Conservation (phyloP, 2,888 invertebrate genomes). For the Cephalotes varians region DNA sequence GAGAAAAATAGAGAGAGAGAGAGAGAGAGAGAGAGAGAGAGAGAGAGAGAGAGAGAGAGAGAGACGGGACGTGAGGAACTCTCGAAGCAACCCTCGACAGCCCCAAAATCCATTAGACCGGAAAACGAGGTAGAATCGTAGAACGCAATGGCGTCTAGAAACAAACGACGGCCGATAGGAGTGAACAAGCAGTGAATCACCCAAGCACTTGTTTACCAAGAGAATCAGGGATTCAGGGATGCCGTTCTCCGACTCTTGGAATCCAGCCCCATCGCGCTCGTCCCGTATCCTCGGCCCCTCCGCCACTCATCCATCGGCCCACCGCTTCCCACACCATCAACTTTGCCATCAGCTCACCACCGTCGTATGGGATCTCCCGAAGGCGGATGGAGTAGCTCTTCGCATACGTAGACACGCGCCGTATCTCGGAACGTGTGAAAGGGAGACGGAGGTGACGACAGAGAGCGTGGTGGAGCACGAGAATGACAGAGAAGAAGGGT, state of each 20-base stretch:
- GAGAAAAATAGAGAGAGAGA: neutral
- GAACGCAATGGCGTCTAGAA: constrained; percentile 83
- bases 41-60: neutral
- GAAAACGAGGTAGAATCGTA: constrained; percentile 82
- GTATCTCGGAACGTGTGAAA: constrained; percentile 33
- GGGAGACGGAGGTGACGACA: constrained; percentile 40
- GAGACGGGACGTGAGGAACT: constrained; percentile 41
- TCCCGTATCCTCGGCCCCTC: neutral
- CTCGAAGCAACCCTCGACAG: constrained; percentile 63
- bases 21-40: neutral
- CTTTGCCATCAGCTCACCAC: constrained; percentile 53
- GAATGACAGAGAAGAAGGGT: constrained; percentile 10
- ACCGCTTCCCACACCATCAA: constrained; percentile 30
- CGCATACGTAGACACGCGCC: constrained; percentile 52
- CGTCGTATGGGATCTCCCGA: constrained; percentile 49
- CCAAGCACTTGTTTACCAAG: constrained; percentile 85
- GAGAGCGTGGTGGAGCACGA: constrained; percentile 7
- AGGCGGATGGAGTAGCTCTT: constrained; percentile 51
- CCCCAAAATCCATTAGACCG: constrained; percentile 82
- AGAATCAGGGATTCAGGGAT: constrained; percentile 84
- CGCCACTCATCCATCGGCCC: constrained; percentile 28
- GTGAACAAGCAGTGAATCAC: constrained; percentile 85
- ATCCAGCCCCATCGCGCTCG: constrained; percentile 76
- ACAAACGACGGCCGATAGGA: constrained; percentile 84
- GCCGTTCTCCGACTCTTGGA: constrained; percentile 80